A percentile compares a stretch with the other conserved stretches of the same genome.
Evolutionary conservation across 1,140 invertebrate genomes (phyloP).

Genomic region (Stegodyphus mimosarum): DNA sequence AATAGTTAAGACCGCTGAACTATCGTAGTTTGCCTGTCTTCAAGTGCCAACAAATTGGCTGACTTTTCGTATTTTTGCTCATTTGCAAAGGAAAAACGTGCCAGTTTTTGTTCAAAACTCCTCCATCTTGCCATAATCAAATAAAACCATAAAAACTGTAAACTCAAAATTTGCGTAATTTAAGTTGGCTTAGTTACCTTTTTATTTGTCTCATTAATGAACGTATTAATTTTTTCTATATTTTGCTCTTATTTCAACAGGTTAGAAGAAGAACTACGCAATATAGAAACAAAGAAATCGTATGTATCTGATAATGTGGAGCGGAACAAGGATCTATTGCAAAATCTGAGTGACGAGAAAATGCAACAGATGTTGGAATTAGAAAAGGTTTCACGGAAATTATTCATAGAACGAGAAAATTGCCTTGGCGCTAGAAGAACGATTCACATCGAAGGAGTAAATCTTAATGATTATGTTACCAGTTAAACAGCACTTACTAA

Average conservation of each 20-base stretch:
- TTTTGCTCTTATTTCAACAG: background rate
- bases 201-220: too few species aligned
- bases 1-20: too few species aligned
- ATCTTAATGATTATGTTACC: background rate
- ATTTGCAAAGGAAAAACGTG: too few species aligned
- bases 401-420: constrained; percentile 34
- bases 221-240: background rate
- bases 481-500: background rate
- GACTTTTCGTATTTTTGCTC: too few species aligned
- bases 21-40: too few species aligned
- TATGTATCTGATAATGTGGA: background rate
- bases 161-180: too few species aligned
- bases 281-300: constrained; percentile 8
- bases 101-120: too few species aligned
- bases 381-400: constrained; percentile 16
- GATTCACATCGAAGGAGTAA: background rate
- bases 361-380: constrained; percentile 1
- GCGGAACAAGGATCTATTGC: constrained; percentile 7
- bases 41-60: too few species aligned
- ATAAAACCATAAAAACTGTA: too few species aligned
- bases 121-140: too few species aligned
- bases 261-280: constrained; percentile 27
- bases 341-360: constrained; percentile 15
- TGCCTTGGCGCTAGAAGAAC: constrained; percentile 35
- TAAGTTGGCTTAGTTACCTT: too few species aligned